A percentile compares a stretch with the other conserved stretches of the same genome.
Evolutionary conservation across 2,113 vertebrate genomes (phyloP).

Genomic region (Ptilonorhynchus violaceus): DNA sequence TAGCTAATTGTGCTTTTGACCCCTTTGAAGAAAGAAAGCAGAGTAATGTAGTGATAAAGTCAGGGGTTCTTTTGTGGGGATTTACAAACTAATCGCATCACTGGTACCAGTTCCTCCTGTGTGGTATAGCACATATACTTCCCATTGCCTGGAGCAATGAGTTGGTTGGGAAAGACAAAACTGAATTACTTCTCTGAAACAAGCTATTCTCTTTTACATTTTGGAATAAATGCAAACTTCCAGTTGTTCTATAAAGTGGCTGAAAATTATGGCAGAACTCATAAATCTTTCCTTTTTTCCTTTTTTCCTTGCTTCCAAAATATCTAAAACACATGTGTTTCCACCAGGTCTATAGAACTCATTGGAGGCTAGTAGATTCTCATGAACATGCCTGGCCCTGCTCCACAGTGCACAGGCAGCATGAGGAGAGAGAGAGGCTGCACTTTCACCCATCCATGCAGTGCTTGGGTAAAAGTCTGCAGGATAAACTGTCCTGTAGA

Average conservation of each 20-base stretch:
- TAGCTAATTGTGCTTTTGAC: neutral
- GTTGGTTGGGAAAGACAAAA: neutral
- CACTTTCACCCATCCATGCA: neutral
- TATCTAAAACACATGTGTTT: neutral
- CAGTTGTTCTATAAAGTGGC: neutral
- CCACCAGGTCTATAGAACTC: neutral
- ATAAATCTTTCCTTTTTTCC: neutral
- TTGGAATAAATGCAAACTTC: neutral
- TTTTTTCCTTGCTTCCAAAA: neutral
- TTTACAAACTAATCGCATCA: neutral
- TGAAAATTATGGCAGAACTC: neutral
- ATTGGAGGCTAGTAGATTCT: neutral
- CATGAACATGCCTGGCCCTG: fast-evolving
- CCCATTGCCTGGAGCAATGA: neutral
- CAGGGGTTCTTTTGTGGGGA: neutral
- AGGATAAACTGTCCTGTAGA: neutral
- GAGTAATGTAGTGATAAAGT: neutral
- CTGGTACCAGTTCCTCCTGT: neutral
- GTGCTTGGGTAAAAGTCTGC: neutral
- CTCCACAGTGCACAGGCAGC: neutral
- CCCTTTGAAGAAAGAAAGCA: neutral
- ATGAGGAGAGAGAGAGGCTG: neutral
- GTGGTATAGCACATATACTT: neutral
- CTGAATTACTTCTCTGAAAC: neutral
- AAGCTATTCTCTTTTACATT: neutral